Evolutionary conservation across 2,113 vertebrate genomes (phyloP).

Genomic region (Heliornis fulica): DNA sequence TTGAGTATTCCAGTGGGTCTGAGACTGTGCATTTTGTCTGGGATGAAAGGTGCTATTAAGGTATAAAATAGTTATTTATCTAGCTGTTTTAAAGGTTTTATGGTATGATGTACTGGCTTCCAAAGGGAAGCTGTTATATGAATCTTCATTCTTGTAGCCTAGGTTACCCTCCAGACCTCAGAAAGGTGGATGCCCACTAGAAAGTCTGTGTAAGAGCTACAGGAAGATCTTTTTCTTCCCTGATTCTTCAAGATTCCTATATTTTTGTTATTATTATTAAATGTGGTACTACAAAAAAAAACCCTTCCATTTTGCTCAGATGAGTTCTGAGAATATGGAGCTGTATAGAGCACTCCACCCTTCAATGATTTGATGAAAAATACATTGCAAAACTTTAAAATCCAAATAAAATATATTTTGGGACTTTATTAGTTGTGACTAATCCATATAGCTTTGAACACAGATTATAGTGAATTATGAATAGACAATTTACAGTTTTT

Average conservation of each 20-base stretch:
- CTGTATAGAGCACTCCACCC: neutral
- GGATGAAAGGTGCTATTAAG: neutral
- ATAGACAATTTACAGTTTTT: neutral
- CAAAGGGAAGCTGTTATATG: neutral
- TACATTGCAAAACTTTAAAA: neutral
- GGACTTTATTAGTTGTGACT: neutral
- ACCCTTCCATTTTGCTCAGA: neutral
- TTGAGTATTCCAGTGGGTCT: neutral
- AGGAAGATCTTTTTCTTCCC: neutral
- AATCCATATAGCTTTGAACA: conserved; percentile 20
- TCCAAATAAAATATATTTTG: neutral
- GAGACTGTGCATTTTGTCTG: accelerated
- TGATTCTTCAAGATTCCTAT: neutral
- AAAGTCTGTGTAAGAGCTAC: neutral
- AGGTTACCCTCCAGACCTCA: neutral
- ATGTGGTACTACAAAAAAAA: neutral
- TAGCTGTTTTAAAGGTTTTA: neutral
- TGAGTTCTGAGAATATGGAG: neutral
- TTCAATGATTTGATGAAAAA: neutral
- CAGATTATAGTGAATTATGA: conserved; percentile 46
- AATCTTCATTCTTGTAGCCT: neutral
- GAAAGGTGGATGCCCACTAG: accelerated
- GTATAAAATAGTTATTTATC: neutral
- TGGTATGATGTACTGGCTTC: neutral
- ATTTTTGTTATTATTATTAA: neutral